These are phyloP conservation scores for Indri indri DNA, from an alignment of 2,113 vertebrate species.

Conservation along the genomic window DNA sequence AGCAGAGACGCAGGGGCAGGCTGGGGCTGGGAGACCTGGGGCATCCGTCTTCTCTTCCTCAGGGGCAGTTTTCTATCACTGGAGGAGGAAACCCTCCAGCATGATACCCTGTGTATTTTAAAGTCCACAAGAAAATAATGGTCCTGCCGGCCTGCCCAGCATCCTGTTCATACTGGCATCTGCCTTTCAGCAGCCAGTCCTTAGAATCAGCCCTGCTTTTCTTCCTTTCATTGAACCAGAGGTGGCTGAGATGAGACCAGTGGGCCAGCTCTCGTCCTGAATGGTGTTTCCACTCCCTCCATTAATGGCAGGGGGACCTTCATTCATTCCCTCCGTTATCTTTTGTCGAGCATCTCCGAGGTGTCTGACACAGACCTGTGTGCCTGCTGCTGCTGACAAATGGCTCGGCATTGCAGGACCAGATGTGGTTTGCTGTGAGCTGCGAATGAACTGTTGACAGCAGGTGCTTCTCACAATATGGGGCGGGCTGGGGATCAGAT, in stretches of 20 bases:
- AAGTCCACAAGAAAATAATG: background rate
- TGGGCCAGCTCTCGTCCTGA: background rate
- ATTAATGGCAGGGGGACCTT: background rate
- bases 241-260: background rate
- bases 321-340: background rate
- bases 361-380: background rate
- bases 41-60: background rate
- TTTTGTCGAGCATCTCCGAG: constrained; percentile 5
- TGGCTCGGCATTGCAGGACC: background rate
- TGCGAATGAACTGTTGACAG: background rate
- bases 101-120: background rate
- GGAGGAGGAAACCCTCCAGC: background rate
- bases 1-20: background rate
- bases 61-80: background rate
- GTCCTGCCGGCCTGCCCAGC: background rate
- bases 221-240: constrained; percentile 40
- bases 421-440: background rate
- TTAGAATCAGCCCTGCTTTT: background rate
- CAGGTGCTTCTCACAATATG: background rate
- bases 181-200: background rate
- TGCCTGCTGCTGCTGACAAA: background rate
- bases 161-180: background rate
- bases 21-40: background rate
- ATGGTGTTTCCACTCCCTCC: background rate
- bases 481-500: background rate